Evolutionary conservation across 1,140 invertebrate species (phyloP), one percentile per base, ranked within the genome.

Genomic region (Plutomurus gul): DNA sequence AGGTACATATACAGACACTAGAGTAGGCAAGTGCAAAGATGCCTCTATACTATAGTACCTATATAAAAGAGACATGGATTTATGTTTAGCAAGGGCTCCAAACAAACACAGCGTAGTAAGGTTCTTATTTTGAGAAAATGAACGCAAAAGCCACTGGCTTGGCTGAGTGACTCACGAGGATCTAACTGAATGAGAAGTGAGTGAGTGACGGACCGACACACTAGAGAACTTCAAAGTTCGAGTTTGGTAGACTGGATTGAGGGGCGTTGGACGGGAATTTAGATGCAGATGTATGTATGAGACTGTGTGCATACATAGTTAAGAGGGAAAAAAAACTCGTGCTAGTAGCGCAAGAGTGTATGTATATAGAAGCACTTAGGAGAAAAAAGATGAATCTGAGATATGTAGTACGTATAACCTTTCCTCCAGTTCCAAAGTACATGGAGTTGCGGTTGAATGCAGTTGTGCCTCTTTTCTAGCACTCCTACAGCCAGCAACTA

Each of bases 221-320:
- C 25, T 65, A 65, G 56, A 65, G 36, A 65, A 65, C 27, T 65
- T 65, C 39, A 43, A 43, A 43, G 39, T 65, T 65, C 56, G 56
- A 65, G 30, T 51, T 7, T 51, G 56, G 56, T 65, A 65, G 56
- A 65, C 56, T 27, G 56, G 56, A 65, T 65, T 65, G 56, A 65
- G 56, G 56, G 56, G 56, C 56, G 56, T 65, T 65, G 30, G 56
- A 65, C 56, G 56, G 56, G 56, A 65, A 65, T 65, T 65, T 65
- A 65, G 25, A 56, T 56, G 51, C 51, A 56, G 30, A 65, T 33
- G 30, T 65, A n/a, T 65, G 13, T 30, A 13, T 65, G 7, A 10
- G 30, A 30, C 22, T 65, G 27, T 7, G 25, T 20, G 4, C 51
- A 33, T 60, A 7, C 27, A 65, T n/a, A 65, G 4, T 65, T 65